These are phyloP conservation scores for Elgaria multicarinata DNA, from an alignment of 2,113 vertebrate genomes.

Conservation along the genomic window DNA sequence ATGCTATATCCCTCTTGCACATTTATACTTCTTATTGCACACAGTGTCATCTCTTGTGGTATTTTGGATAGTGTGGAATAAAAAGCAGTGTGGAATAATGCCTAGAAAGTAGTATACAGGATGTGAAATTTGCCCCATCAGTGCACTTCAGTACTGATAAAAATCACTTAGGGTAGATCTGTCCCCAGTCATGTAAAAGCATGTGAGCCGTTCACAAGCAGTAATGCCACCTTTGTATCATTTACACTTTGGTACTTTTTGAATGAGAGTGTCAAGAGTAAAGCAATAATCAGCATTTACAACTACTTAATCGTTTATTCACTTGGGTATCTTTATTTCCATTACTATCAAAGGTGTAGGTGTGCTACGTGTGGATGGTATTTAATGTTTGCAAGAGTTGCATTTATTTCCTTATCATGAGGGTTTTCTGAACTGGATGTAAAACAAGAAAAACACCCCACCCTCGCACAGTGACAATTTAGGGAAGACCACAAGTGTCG, in stretches of 20 bases:
- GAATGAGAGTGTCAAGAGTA: not conserved
- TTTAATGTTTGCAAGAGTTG: not conserved
- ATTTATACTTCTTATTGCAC: no score
- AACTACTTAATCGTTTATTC: not conserved
- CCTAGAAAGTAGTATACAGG: no score
- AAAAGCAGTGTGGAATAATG: no score
- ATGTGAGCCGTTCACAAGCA: not conserved
- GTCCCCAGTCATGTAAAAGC: not conserved
- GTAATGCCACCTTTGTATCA: not conserved
- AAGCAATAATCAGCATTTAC: not conserved
- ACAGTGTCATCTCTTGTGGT: no score
- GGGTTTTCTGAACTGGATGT: constrained; percentile 8
- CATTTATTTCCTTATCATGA: not conserved
- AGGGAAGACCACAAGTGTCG: constrained; percentile 76
- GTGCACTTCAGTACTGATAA: no score
- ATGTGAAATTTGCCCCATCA: no score
- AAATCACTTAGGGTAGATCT: no score
- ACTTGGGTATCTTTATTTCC: not conserved
- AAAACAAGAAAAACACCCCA: not conserved
- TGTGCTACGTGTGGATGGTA: not conserved
- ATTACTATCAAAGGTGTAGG: not conserved
- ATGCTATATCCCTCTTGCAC: no score
- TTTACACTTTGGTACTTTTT: not conserved
- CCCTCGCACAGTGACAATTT: constrained; percentile 53
- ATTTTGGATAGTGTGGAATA: no score